Evolutionary conservation across 2,113 vertebrate genomes (phyloP).

Genomic region (Elgaria multicarinata): DNA sequence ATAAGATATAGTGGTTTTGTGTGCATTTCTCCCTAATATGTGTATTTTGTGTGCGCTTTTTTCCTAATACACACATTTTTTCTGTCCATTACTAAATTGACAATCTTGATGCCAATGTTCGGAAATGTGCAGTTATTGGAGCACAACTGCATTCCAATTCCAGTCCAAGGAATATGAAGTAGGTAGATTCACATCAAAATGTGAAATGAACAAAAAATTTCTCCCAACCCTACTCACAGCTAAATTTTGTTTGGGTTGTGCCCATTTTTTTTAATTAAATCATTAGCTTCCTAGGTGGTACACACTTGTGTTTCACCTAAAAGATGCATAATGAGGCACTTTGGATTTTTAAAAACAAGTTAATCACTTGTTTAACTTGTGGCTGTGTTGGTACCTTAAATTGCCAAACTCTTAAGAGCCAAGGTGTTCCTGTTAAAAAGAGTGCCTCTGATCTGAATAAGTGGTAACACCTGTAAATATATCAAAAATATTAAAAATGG

Average conservation of each 20-base stretch:
- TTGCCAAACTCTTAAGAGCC: neutral
- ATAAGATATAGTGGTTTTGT: too few relatives aligned
- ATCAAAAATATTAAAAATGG: conserved; percentile 14
- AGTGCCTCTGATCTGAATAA: neutral
- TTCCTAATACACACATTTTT: too few relatives aligned
- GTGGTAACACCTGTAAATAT: conserved; percentile 30
- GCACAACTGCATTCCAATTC: too few relatives aligned
- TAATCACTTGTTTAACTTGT: neutral
- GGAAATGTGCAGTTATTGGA: too few relatives aligned
- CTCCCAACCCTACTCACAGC: neutral
- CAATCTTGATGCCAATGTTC: too few relatives aligned
- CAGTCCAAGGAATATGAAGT: too few relatives aligned
- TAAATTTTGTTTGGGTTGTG: neutral
- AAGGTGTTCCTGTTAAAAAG: neutral
- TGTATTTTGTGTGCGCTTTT: too few relatives aligned
- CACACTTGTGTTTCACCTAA: neutral
- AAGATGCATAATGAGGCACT: neutral
- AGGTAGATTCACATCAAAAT: too few relatives aligned
- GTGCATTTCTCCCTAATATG: too few relatives aligned
- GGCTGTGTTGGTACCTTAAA: neutral
- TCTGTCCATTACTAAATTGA: too few relatives aligned
- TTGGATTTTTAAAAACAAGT: neutral
- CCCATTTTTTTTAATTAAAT: neutral
- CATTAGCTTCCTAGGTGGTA: neutral
- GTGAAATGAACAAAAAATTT: too few relatives aligned